Evolutionary conservation across 2,888 invertebrate species (phyloP), one percentile per base, ranked within the genome.

Genomic region (Petrolisthes manimaculis): DNA sequence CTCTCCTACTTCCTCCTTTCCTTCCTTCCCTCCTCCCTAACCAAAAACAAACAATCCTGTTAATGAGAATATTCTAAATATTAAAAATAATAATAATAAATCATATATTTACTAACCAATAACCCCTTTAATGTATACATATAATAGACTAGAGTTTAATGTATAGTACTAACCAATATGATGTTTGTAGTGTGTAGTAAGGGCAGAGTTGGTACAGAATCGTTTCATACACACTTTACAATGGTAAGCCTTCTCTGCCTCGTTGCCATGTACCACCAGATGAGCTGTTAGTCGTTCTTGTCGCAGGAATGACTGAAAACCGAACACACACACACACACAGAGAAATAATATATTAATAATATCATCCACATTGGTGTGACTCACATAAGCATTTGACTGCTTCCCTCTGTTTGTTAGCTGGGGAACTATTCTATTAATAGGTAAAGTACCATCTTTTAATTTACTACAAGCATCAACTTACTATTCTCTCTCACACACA

Each of bases 171-270:
- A 61, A 88, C 88, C 88, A 78, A 81, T 88, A 77, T 96, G 96
- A 5, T 95, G 95, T 93, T 96, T 96, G 89, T 95, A 92, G 92
- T 96, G 96, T 91, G 96, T 95, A 3, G 95, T 94, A 51, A 96
- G 93, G 4, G 96, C 96, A 0, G 96, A 95, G 92, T 95, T 95
- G 91, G 95, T 96, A 92, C 96, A 94, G 93, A 96, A 96, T 84
- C 95, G 93, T 92, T 95, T 95, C 67, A 94, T 93, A 92, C 96
- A 96, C 78, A 94, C 93, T 71, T 94, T 93, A 92, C 96, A 96
- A 92, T 95, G 94, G 90, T 95, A 93, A 18, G 96, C 95, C 92
- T 96, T 96, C n/a, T 94, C 93, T 90, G 95, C 95, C 91, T 96
- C 95, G 8, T 94, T 94, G 84, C 95, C 95, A 92, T 96, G 96